Evolutionary conservation across 2,888 invertebrate species (phyloP).

Genomic region (Hipparchia semele): DNA sequence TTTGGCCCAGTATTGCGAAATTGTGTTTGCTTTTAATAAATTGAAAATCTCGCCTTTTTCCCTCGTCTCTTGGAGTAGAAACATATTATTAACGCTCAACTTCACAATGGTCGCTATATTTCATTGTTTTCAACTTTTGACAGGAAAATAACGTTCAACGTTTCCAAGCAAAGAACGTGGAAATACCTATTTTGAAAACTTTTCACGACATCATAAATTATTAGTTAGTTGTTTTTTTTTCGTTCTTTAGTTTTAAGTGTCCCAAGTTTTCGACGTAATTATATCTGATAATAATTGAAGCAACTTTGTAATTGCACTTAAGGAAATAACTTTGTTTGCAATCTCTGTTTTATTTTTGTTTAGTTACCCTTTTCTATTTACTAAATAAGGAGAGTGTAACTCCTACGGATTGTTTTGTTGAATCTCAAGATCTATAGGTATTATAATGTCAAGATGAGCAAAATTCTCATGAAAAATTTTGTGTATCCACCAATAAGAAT

Average conservation of each 20-base stretch:
- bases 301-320: not conserved
- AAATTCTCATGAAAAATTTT: too few species aligned
- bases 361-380: not conserved
- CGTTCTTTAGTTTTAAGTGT: not conserved
- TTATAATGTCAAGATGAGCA: too few species aligned
- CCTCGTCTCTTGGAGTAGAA: constrained; percentile 25
- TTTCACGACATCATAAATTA: constrained; percentile 15
- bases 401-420: too few species aligned
- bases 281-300: not conserved
- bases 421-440: too few species aligned
- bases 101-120: constrained; percentile 21
- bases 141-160: constrained; percentile 27
- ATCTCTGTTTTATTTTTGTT: not conserved
- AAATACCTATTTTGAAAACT: constrained; percentile 22
- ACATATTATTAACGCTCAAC: constrained; percentile 27
- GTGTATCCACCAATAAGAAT: too few species aligned
- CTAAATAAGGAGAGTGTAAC: not conserved
- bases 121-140: constrained; percentile 28
- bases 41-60: constrained; percentile 24
- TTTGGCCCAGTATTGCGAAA: constrained; percentile 48
- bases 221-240: constrained; percentile 1
- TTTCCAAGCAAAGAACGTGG: constrained; percentile 15
- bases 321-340: not conserved
- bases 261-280: not conserved
- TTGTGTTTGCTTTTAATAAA: constrained; percentile 71